Base-by-base conservation (phyloP, 2,888 invertebrate genomes). In the Pseudanteris insignis region DNA sequence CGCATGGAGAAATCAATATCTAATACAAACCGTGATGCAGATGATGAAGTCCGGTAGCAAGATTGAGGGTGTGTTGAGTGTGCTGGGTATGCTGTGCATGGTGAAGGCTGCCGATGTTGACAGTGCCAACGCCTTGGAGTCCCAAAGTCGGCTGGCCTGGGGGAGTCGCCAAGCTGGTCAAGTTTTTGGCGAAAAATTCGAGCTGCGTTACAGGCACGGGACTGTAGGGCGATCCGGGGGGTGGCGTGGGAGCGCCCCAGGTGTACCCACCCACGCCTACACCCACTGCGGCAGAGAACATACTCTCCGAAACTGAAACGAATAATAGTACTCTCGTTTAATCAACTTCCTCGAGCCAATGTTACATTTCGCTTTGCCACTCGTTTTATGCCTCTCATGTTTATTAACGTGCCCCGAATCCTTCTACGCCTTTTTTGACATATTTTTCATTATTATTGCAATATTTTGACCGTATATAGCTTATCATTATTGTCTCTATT, bases 201-300 rank as follows among this genome's bases (percentile, higher is more conserved):
- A 88, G 81, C 78, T 88, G 88, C 67, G 88, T 82, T 64, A 88
- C 86, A 32, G 87, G 86, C 67, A 86, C 85, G 1, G 87, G 87
- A 33, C 87, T 87, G 80, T 87, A 86, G 12, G 88, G 88, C 46
- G 88, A 87, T 26, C 83, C 83, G 1, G 84, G 84, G 9, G 84
- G 84, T 57, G 88, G 88, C 40, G 88, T 88, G 63, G 88, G 87
- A 74, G 87, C 87, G 32, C 88, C 88, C 76, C 84, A 84, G 63
- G 80, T 78, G 79, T 85, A 85, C 63, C 87, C 83, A 66, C 78
- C 77, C 65, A 78, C 71, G 34, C 77, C 77, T 25, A 77, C 77
- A 37, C 77, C 77, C 51, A 78, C 77, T 33, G 86, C 84, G 21
- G 87, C 83, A 33, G 88, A 86, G 81, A 86, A 88, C 69, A 88